Evolutionary conservation across 2,888 invertebrate species (phyloP).

Genomic region (Saturnia pavonia): DNA sequence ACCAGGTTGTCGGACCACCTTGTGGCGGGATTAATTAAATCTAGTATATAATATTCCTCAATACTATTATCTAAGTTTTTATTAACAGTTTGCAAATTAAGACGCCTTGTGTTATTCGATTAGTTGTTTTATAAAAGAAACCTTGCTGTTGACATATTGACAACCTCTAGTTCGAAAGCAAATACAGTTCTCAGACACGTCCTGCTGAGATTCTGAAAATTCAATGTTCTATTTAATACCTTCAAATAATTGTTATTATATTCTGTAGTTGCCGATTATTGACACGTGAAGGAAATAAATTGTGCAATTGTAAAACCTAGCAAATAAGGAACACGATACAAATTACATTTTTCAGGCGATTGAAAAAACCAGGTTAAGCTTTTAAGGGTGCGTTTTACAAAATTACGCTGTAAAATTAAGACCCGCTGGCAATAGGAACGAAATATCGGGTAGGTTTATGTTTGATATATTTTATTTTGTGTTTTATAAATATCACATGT

Average conservation of each 20-base stretch:
- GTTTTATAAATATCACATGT: too few species aligned
- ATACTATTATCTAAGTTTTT: background rate
- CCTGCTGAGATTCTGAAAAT: constrained; percentile 25
- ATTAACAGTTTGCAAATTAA: constrained; percentile 8
- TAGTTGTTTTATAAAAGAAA: constrained; percentile 9
- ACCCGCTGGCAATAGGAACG: too few species aligned
- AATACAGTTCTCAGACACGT: constrained; percentile 16
- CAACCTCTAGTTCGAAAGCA: constrained; percentile 20
- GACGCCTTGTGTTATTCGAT: constrained; percentile 10
- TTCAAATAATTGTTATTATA: constrained; percentile 1
- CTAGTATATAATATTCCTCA: too few species aligned
- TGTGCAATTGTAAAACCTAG: background rate
- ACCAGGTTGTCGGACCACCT: too few species aligned
- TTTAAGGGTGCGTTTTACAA: background rate
- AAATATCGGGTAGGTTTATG: too few species aligned
- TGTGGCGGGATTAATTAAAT: too few species aligned
- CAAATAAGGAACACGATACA: background rate
- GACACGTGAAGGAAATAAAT: background rate
- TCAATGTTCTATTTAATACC: constrained; percentile 16
- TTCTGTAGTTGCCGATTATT: background rate
- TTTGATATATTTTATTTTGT: too few species aligned
- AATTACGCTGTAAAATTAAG: too few species aligned
- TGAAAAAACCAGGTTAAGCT: background rate
- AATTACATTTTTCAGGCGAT: background rate
- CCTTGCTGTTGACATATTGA: constrained; percentile 27